A percentile compares a stretch with the other conserved stretches of the same genome.
Conservation (phyloP, 2,113 vertebrate species). For the Proterorhinus semilunaris region DNA sequence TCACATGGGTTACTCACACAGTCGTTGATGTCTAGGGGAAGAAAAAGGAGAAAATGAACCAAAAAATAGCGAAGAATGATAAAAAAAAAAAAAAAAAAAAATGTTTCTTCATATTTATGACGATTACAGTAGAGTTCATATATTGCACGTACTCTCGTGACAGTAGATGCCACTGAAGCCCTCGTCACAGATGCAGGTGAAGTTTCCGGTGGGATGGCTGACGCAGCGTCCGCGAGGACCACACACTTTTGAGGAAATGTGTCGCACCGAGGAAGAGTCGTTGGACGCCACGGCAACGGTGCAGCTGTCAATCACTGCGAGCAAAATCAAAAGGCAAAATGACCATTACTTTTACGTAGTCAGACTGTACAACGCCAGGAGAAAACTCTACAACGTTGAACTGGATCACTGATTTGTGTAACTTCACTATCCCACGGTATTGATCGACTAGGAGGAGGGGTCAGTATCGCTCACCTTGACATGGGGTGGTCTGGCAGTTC, state of each 20-base stretch:
- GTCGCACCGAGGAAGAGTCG: slow-evolving; percentile 74
- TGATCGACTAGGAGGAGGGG: rapidly evolving
- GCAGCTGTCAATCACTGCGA: slow-evolving; percentile 91
- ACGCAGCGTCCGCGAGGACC: slow-evolving; percentile 87
- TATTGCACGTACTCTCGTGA: slow-evolving; percentile 85
- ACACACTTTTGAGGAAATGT: slow-evolving; percentile 85
- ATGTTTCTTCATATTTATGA: no score
- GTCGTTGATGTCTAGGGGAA: slow-evolving; percentile 86
- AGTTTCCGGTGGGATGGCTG: slow-evolving; percentile 88
- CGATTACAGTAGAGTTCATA: neutral
- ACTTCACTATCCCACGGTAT: no score
- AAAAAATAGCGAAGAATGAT: neutral
- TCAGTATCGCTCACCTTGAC: slow-evolving; percentile 79
- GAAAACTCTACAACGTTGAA: no score
- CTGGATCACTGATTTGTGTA: no score
- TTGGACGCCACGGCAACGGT: slow-evolving; percentile 84
- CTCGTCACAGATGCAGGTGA: slow-evolving; percentile 88
- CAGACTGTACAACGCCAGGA: neutral
- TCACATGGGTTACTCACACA: slow-evolving; percentile 85
- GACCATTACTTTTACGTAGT: neutral
- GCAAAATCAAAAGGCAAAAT: neutral
- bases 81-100: neutral
- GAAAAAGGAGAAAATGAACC: neutral
- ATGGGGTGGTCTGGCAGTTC: slow-evolving; percentile 83
- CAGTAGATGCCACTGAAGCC: slow-evolving; percentile 95